These are phyloP conservation scores for Alethe castanea DNA, from an alignment of 2,113 vertebrate species.

Conservation along the genomic window DNA sequence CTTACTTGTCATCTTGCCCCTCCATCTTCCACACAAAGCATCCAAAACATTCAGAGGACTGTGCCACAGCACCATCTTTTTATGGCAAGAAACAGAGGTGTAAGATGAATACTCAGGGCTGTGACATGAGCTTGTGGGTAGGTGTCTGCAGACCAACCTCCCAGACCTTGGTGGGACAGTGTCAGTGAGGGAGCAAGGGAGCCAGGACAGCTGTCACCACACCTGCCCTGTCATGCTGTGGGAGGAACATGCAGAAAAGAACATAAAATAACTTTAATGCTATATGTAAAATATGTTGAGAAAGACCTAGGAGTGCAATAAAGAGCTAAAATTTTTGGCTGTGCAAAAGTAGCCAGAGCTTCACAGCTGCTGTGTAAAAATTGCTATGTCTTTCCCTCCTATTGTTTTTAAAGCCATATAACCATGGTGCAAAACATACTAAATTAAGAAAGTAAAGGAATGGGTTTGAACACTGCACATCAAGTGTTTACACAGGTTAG, in stretches of 20 bases:
- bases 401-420: background rate
- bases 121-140: background rate
- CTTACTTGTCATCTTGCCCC: accelerated
- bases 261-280: background rate
- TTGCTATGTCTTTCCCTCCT: background rate
- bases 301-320: background rate
- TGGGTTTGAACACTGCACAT: background rate
- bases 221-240: background rate
- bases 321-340: background rate
- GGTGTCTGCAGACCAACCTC: background rate
- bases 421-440: background rate
- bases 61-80: background rate
- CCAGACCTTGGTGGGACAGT: background rate
- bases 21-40: accelerated
- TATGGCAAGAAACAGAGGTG: background rate
- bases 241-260: background rate
- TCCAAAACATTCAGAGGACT: background rate
- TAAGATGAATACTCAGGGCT: background rate
- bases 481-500: background rate
- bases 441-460: background rate
- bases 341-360: background rate
- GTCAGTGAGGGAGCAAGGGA: background rate
- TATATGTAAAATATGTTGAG: background rate
- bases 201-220: background rate
- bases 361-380: background rate